Base-by-base conservation (phyloP, 2,797 vertebrate genomes). In the Diplodus sargus region DNA sequence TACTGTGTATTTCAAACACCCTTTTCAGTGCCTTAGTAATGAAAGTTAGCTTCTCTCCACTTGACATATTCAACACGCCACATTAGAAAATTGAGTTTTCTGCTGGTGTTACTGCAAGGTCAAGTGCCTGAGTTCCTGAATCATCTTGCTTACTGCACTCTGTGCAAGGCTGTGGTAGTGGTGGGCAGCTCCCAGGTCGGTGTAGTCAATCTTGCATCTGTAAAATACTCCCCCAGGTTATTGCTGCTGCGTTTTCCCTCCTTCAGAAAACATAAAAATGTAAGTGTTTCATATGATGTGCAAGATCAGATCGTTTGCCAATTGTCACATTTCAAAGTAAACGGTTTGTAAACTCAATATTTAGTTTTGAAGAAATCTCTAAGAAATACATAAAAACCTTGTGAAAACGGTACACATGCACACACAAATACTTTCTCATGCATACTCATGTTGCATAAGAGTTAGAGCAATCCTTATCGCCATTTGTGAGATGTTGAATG, bases 141-240 rank as follows among this genome's bases (percentile, higher is more conserved):
- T 84, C 22, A 60, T 70, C 4, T 18, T 74, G 17, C 49, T 48
- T 23, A 39, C 56, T n/a, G 23, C 54, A 23, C 68, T 78, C 61
- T 42, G 68, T 75, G 48, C 70, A 25, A 81, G 61, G 73, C 39
- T 43, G 74, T 59, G 66, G 78, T 34, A 53, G 51, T 30, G 56
- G 62, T 57, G 8, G 49, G 63, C 62, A 64, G 51, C 58, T 70
- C 64, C 49, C 58, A n/a, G 43, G 5, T 58, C 15, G 0, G 62
- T 22, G 39, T 13, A 42, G 51, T 16, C 23, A 52, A 17, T 42
- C 23, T n/a, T 34, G 11, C 48, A 18, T 45, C 51, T 48, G 18
- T n/a, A 54, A 52, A 58, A 5, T 10, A 79, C 83, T 82, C 75
- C 82, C 67, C 64, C 81, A 73, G 56, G 73, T 76, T 74, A 22